These are phyloP conservation scores for Chloroceryle inda DNA, from an alignment of 2,797 vertebrate genomes.

Conservation along the genomic window DNA sequence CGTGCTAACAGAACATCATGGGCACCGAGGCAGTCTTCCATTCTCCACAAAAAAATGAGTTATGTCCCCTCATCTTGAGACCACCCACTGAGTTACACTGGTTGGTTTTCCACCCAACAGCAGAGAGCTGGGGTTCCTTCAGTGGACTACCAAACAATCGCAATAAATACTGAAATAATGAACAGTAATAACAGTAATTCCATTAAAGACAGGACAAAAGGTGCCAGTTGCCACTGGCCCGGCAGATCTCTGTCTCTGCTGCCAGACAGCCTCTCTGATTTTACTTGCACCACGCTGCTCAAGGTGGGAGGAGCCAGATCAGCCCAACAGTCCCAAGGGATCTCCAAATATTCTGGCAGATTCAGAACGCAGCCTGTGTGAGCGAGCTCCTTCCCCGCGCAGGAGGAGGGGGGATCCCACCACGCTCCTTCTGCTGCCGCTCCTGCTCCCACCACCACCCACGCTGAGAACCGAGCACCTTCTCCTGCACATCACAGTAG, in stretches of 20 bases:
- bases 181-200: not conserved
- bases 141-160: not conserved
- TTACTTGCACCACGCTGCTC: not conserved
- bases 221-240: not conserved
- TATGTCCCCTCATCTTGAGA: not conserved
- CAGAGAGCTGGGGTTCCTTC: not conserved
- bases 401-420: not conserved
- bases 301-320: constrained; percentile 1
- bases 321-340: not conserved
- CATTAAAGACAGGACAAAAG: not conserved
- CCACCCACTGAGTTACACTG: not conserved
- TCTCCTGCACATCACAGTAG: not conserved
- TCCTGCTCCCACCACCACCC: constrained; percentile 1
- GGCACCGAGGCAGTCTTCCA: accelerated
- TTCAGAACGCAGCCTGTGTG: not conserved
- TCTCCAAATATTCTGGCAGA: constrained; percentile 13
- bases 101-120: not conserved
- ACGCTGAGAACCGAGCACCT: not conserved
- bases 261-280: not conserved
- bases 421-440: not conserved
- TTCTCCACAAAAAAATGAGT: not conserved
- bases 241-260: not conserved
- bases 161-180: not conserved
- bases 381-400: not conserved
- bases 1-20: not conserved